Percentiles rank a stretch among this genome's conserved stretches.
Conservation (phyloP, 2,888 invertebrate genomes). For the Protodeltote pygarga region DNA sequence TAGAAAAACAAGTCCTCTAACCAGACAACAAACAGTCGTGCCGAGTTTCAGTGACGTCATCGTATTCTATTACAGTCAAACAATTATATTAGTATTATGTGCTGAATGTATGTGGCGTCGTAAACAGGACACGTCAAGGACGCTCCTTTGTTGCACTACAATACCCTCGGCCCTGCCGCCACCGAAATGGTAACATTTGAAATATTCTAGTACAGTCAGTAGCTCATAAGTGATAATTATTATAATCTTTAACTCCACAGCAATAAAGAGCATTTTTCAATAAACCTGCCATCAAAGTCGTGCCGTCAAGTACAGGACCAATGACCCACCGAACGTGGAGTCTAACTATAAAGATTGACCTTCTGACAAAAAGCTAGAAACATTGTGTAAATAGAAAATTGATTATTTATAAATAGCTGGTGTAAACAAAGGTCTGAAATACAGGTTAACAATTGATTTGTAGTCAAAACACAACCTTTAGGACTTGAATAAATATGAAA, state of each 20-base stretch:
- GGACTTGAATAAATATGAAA: too few species aligned
- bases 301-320: slow-evolving; percentile 13
- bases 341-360: background rate
- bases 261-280: too few species aligned
- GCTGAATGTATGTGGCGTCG: slow-evolving; percentile 19
- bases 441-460: too few species aligned
- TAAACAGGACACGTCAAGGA: slow-evolving; percentile 43
- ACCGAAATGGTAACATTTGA: slow-evolving; percentile 31
- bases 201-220: slow-evolving; percentile 31
- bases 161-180: slow-evolving; percentile 26
- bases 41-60: slow-evolving; percentile 36
- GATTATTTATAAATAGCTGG: too few species aligned
- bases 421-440: too few species aligned
- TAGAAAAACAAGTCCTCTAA: slow-evolving; percentile 7
- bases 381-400: too few species aligned
- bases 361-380: too few species aligned
- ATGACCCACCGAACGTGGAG: slow-evolving; percentile 7
- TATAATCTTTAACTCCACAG: too few species aligned
- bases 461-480: too few species aligned
- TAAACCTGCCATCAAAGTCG: too few species aligned
- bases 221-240: too few species aligned
- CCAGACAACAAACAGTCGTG: slow-evolving; percentile 9
- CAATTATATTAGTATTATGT: slow-evolving; percentile 10
- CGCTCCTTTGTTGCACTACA: slow-evolving; percentile 42
- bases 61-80: slow-evolving; percentile 17